phyloP scores from a whole-genome alignment of 2,113 vertebrate species.

The Podarcis raffonei region DNA sequence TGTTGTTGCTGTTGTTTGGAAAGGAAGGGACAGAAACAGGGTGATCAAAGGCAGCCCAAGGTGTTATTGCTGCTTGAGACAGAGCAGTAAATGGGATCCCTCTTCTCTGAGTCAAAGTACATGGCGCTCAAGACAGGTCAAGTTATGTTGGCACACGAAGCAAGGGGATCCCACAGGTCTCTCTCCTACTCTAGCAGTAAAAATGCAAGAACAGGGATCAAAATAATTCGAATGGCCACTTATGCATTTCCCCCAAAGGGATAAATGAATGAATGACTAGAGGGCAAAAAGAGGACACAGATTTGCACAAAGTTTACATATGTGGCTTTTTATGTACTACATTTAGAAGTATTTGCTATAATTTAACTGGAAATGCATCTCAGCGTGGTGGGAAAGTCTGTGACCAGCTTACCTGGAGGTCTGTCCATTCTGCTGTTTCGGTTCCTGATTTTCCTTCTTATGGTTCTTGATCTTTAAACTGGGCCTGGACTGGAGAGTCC shows the following conservation, averaged over 20 bases:
- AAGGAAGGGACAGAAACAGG: too few relatives aligned
- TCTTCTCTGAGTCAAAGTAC: neutral
- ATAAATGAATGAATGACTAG: too few relatives aligned
- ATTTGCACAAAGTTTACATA: too few relatives aligned
- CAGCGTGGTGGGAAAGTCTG: neutral
- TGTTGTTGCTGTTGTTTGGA: neutral
- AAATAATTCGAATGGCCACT: too few relatives aligned
- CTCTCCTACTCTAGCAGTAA: neutral
- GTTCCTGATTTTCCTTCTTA: neutral
- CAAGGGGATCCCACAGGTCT: neutral
- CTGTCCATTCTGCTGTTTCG: too few relatives aligned
- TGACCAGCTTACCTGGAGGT: too few relatives aligned
- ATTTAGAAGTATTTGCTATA: neutral
- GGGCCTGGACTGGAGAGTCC: neutral
- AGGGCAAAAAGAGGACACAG: too few relatives aligned
- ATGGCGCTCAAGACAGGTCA: neutral
- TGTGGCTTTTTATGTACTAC: neutral
- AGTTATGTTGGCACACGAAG: neutral
- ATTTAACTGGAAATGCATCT: neutral
- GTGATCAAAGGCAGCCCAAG: neutral
- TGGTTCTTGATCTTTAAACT: neutral
- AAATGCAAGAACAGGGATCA: too few relatives aligned
- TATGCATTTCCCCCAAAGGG: too few relatives aligned
- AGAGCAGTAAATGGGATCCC: neutral
- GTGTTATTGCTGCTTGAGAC: neutral